These are phyloP conservation scores for Brachionus sp. DNA, from an alignment of 1,140 invertebrate genomes.

Conservation along the genomic window DNA sequence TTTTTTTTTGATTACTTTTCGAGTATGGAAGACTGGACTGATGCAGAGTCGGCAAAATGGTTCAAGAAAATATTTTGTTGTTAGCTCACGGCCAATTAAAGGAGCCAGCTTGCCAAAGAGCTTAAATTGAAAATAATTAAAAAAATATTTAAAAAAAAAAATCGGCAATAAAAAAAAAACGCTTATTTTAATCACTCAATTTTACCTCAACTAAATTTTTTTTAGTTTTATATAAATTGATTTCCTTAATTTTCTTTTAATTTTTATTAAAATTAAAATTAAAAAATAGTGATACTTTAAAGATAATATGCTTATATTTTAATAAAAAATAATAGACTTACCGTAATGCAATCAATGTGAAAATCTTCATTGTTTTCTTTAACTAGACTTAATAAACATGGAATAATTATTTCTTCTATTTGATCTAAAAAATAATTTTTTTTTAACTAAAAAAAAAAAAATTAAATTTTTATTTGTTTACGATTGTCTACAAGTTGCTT, in stretches of 20 bases:
- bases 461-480: too few relatives aligned
- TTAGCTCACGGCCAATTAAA: conserved; percentile 25
- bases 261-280: not conserved
- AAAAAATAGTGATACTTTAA: not conserved
- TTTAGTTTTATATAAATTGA: not conserved
- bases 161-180: not conserved
- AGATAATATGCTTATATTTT: not conserved
- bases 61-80: conserved; percentile 39
- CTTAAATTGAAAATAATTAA: not conserved
- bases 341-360: conserved; percentile 42
- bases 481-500: conserved; percentile 25
- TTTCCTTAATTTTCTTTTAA: not conserved
- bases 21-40: conserved; percentile 37
- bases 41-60: conserved; percentile 26
- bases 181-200: not conserved
- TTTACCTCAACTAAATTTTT: not conserved
- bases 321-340: not conserved
- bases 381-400: conserved; percentile 30
- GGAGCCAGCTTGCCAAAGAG: conserved; percentile 34
- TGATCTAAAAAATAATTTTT: not conserved
- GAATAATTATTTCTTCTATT: conserved; percentile 42
- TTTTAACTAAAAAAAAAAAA: too few relatives aligned
- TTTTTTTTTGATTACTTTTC: not conserved
- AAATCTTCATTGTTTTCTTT: conserved; percentile 45
- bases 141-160: not conserved